Base-by-base conservation (phyloP, 2,797 vertebrate species). In the Psittacula derbiana region DNA sequence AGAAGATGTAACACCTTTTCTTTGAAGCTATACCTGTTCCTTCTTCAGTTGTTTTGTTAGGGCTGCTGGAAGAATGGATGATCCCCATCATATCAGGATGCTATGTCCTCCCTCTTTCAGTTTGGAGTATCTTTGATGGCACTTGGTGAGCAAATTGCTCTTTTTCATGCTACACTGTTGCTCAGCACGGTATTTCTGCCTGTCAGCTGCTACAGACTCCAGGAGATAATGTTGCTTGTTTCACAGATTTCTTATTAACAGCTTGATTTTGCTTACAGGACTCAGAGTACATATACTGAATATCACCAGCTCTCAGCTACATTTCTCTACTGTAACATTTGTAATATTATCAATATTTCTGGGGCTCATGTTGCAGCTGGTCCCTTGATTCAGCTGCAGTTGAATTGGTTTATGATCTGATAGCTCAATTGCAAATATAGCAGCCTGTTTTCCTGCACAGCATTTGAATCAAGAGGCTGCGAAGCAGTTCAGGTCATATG, bases 281-380 rank as follows among this genome's bases (percentile, higher is more conserved):
- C 66, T 75, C 80, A 43, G 57, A 86, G 65, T 50, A 50, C 58
- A 40, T 31, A 67, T 4, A 74, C 19, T 64, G 75, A 79, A 16
- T 81, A 90, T 75, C 88, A 86, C 33, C 36, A 65, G 53, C 70
- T 84, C 74, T 72, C 88, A 88, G 73, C 30, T 79, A 47, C 73
- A 81, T 88, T 93, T 81, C 80, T 95, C 82, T 33, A 75, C 93
- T 88, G 80, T 66, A 95, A 92, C 91, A 90, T 92, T 79, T 84
- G 92, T 93, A 95, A 94, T 91, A 95, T 79, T 90, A 92, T 79
- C 91, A 93, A 53, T 88, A 90, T 94, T 93, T 91, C 92, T 86
- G 49, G 70, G 85, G 66, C 80, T 92, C 86, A 79, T 91, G 88
- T 88, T 84, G 81, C 92, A 96, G 84, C 91, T 94, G 92, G 87